A percentile compares a stretch with the other conserved stretches of the same genome.
These are phyloP conservation scores for Chromoteleia sp. DNA, from an alignment of 2,888 invertebrate genomes.

Conservation along the genomic window DNA sequence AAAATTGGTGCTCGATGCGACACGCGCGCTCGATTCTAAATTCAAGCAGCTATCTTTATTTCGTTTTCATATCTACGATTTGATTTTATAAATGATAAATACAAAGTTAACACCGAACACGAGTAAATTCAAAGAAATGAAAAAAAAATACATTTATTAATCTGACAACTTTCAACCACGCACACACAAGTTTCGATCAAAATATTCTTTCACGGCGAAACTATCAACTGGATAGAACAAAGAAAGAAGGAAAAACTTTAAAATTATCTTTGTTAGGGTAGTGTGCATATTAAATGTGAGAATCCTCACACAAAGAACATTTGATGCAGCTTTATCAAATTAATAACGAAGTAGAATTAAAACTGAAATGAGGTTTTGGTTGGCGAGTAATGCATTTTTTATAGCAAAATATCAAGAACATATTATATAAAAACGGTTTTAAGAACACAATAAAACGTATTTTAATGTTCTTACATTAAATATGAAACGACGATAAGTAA, in stretches of 20 bases:
- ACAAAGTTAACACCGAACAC: not conserved
- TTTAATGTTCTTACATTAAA: constrained; percentile 39
- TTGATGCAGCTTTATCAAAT: constrained; percentile 38
- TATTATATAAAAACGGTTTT: constrained; percentile 29
- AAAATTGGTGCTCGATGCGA: not conserved
- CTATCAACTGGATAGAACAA: constrained; percentile 4
- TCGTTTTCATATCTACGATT: too few species aligned
- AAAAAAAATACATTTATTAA: not conserved
- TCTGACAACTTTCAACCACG: not conserved
- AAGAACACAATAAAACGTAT: constrained; percentile 22
- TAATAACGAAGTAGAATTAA: constrained; percentile 50
- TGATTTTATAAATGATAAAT: not conserved
- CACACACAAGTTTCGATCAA: not conserved
- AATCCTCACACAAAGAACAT: constrained; percentile 50
- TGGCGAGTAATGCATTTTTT: constrained; percentile 36
- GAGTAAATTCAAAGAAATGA: not conserved
- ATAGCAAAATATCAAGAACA: constrained; percentile 14
- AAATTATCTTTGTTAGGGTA: constrained; percentile 47
- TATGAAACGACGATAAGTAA: constrained; percentile 31
- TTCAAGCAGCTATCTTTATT: not conserved
- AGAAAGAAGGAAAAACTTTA: constrained; percentile 25
- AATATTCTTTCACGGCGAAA: constrained; percentile 7
- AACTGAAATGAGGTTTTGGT: constrained; percentile 38
- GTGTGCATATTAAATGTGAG: constrained; percentile 47
- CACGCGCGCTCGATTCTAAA: not conserved